Conservation (phyloP, 2,888 invertebrate species). For the Euproctis similis region DNA sequence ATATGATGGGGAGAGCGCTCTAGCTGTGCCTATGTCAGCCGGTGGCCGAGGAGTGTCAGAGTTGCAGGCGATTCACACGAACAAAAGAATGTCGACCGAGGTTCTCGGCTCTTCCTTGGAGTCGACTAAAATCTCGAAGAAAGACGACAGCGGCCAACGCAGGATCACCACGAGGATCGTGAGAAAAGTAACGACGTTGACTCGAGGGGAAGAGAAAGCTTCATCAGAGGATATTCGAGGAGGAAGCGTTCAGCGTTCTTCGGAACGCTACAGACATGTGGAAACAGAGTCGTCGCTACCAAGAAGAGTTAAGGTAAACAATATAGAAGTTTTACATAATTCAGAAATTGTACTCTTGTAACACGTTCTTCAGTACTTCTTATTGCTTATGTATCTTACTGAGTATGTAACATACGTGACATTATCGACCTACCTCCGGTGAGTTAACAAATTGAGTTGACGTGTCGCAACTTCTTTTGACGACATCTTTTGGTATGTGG, state of each 20-base stretch:
- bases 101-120: constrained; percentile 89
- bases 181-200: constrained; percentile 90
- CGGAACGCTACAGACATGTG: constrained; percentile 75
- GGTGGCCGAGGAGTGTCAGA: constrained; percentile 67
- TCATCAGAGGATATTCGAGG: constrained; percentile 81
- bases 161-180: constrained; percentile 91
- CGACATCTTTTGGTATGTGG: neutral
- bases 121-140: constrained; percentile 87
- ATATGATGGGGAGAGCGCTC: constrained; percentile 60
- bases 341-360: constrained; percentile 2
- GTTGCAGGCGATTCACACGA: constrained; percentile 87
- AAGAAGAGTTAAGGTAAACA: constrained; percentile 83
- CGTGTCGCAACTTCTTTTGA: constrained; percentile 1
- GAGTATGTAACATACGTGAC: constrained; percentile 4
- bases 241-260: constrained; percentile 74
- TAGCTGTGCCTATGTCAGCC: constrained; percentile 61
- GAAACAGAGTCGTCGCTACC: constrained; percentile 75
- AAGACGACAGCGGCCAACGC: constrained; percentile 85
- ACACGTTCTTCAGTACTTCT: constrained; percentile 1
- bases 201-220: constrained; percentile 88
- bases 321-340: neutral
- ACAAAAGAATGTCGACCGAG: constrained; percentile 88
- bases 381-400: constrained; percentile 3
- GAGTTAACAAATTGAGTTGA: constrained; percentile 3
- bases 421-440: neutral